Evolutionary conservation across 2,888 invertebrate genomes (phyloP).

Genomic region (Cosmia trapezina): DNA sequence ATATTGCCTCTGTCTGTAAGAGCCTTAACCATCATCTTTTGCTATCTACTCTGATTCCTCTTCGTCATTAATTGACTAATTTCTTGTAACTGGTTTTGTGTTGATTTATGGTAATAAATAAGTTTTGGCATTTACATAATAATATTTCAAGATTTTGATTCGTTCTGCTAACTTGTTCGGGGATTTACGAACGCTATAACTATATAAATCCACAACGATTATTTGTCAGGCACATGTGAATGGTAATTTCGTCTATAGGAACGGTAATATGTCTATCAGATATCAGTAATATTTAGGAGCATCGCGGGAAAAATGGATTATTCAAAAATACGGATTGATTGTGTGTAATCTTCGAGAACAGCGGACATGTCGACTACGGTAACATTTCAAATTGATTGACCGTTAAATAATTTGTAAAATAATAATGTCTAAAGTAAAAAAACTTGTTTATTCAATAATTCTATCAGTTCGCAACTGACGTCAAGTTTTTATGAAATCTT

Average conservation of each 20-base stretch:
- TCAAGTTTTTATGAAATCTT: background rate
- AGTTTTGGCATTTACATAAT: background rate
- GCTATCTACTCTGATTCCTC: background rate
- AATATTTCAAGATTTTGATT: background rate
- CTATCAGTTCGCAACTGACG: background rate
- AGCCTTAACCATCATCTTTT: background rate
- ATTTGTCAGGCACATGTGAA: background rate
- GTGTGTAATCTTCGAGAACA: background rate
- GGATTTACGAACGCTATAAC: background rate
- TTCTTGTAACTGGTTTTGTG: slow-evolving; percentile 6
- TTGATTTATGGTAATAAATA: slow-evolving; percentile 7
- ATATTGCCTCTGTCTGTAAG: no score
- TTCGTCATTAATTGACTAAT: slow-evolving; percentile 2
- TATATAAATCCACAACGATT: background rate
- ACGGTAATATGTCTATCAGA: background rate
- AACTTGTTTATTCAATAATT: background rate
- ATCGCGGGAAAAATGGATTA: background rate
- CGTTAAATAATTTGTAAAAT: background rate
- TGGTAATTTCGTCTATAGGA: background rate
- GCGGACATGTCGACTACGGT: background rate
- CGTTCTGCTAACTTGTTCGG: background rate
- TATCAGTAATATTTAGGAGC: background rate
- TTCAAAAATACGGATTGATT: background rate
- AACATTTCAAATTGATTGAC: background rate
- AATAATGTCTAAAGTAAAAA: background rate